phyloP scores from a whole-genome alignment of 2,888 invertebrate genomes.

The Harmothoe impar region DNA sequence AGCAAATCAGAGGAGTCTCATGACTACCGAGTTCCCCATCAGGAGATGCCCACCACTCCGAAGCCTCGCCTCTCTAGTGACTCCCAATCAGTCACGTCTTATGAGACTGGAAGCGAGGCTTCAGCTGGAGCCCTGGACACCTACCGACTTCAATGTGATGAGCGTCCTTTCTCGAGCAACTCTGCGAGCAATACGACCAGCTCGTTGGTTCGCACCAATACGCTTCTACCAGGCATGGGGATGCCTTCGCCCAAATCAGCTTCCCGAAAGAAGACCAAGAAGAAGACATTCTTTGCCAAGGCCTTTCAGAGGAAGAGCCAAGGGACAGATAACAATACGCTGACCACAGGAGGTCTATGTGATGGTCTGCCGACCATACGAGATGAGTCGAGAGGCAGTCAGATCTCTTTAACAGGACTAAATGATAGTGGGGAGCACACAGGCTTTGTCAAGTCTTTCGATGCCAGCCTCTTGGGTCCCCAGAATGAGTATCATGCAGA shows the following conservation, averaged over 20 bases:
- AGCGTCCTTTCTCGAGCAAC: not conserved
- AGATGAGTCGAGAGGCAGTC: constrained; percentile 45
- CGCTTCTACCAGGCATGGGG: not conserved
- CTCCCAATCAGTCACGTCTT: constrained; percentile 61
- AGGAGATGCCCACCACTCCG: constrained; percentile 46
- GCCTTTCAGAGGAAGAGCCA: constrained; percentile 60
- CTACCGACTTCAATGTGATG: constrained; percentile 22
- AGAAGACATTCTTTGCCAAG: constrained; percentile 63
- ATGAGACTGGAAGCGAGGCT: constrained; percentile 59
- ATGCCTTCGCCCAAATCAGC: constrained; percentile 52
- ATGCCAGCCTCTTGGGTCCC: constrained; percentile 45
- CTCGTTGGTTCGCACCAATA: not conserved
- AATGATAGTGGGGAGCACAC: constrained; percentile 28
- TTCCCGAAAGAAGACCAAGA: constrained; percentile 57
- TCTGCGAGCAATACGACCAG: constrained; percentile 3
- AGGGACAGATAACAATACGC: not conserved
- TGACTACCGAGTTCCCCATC: not conserved
- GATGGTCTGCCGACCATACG: constrained; percentile 55
- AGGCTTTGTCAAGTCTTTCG: constrained; percentile 54
- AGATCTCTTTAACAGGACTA: constrained; percentile 1
- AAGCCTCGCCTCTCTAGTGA: constrained; percentile 51
- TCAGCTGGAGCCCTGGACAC: constrained; percentile 46
- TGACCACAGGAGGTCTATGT: not conserved
- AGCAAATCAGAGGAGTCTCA: constrained; percentile 40
- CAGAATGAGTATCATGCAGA: constrained; percentile 23